Evolutionary conservation across 2,888 invertebrate genomes (phyloP), one percentile per base, ranked within the genome.

Genomic region (Epinotia nisella): DNA sequence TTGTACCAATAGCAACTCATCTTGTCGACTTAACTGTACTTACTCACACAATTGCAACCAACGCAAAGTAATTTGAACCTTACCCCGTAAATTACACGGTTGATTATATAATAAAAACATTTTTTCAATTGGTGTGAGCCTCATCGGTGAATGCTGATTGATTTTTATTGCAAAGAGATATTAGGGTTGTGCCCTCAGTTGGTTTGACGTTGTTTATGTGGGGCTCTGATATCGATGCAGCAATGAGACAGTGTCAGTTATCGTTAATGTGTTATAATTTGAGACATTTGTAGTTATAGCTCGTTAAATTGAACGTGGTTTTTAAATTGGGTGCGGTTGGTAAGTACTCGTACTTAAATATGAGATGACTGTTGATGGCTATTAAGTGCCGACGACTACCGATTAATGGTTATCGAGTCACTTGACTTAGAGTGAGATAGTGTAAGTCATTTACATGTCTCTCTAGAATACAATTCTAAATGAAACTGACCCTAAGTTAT

Each of bases 141-240:
- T 85, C 86, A 85, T 86, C 86, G 83, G 81, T 83, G 81, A 83
- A 82, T 82, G 87, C 85, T 90, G 90, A 91, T 90, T 91, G 91
- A 90, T 90, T 91, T 91, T 90, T 90, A 90, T 90, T 90, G 88
- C 87, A 81, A 82, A 81, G 81, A 81, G 81, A 81, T 80, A 79
- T 81, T 82, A 90, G 87, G 90, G 91, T 76, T 90, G 87, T 41
- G 79, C 72, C 70, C 15, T 75, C 62, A 49, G 58, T 60, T 60
- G 51, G 29, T 15, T 60, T 60, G 35, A 39, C 24, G 69, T 69
- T 51, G 29, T 73, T 73, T 69, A 73, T 59, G 68, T 61, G 21
- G 13, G 68, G 68, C 53, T 69, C 51, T 21, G 58, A 62, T 51
- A 65, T 70, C 53, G 59, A 64, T n/a, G 64, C 65, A 17, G 59